Evolutionary conservation across 2,797 vertebrate species (phyloP), one percentile per base, ranked within the genome.

Genomic region (Pempheris klunzingeri): DNA sequence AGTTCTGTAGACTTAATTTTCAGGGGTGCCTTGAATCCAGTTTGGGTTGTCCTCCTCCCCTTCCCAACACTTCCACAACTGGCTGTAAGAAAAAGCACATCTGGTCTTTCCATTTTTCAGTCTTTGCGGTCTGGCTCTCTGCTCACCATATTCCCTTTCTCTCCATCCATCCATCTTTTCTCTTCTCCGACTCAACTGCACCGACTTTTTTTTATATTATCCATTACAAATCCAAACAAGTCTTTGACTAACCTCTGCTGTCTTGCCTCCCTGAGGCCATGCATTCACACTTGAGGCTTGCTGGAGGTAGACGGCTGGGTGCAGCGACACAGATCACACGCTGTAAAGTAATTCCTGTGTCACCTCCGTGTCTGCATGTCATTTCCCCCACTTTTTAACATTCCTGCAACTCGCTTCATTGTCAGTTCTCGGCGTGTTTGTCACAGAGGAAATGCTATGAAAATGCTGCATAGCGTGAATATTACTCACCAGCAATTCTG

Each of bases 91-190:
- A 57, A 32, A 77, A 50, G 26, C 57, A 79, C 81, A 90, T 78
- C 80, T 83, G 82, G 61, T 68, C 62, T 71, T 65, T 77, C 59
- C 70, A 77, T 82, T 82, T 70, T 74, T 80, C 18, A 2, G 50
- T 57, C 55, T 53, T 63, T 84, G 84, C 71, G 64, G 73, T 86
- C 58, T 77, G 69, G 52, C 65, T 28, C 36, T 55, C 59, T 64
- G 47, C 49, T 75, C 57, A 54, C 41, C 34, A 30, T 50, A 63
- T 71, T 39, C 55, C 55, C 10, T 28, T 22, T 61, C 72, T 46
- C 69, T 58, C 38, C 43, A 1, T 44, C 39, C 47, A 28, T 61
- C 38, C n/a, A 0, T 73, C 2, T 59, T 63, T 41, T 67, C 17
- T 28, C 46, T 28, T 57, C 24, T 55, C 32, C 52, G 38, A 30